phyloP scores from a whole-genome alignment of 2,113 vertebrate genomes.

The Argyrosomus japonicus region DNA sequence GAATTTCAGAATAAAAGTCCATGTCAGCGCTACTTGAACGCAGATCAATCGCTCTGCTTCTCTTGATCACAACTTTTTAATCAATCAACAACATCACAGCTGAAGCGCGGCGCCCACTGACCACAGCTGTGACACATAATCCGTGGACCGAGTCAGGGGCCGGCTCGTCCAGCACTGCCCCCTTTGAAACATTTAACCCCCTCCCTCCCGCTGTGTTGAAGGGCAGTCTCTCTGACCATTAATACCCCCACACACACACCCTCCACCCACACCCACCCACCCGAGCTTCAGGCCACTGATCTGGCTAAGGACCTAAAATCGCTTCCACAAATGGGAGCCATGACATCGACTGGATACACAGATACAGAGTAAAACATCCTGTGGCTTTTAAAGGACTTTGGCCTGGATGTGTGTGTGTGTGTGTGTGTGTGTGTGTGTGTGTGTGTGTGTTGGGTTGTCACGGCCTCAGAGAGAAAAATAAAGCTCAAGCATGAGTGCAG shows the following conservation, averaged over 20 bases:
- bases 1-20: no score
- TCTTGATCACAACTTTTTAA: conserved; percentile 8
- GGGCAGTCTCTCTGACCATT: conserved; percentile 13
- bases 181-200: conserved; percentile 40
- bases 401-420: conserved; percentile 14
- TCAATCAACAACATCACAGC: not conserved
- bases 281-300: conserved; percentile 15
- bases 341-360: conserved; percentile 34
- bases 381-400: conserved; percentile 62
- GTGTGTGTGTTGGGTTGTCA: not conserved
- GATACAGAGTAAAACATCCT: conserved; percentile 33
- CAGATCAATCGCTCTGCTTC: not conserved
- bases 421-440: conserved; percentile 3
- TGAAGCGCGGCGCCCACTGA: not conserved
- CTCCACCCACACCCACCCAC: not conserved
- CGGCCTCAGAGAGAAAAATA: conserved; percentile 2
- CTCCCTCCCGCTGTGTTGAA: conserved; percentile 12
- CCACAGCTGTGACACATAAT: conserved; percentile 12
- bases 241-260: conserved; percentile 1
- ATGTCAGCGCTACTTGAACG: not conserved
- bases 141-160: conserved; percentile 9
- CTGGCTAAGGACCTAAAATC: conserved; percentile 49
- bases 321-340: conserved; percentile 30
- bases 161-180: conserved; percentile 10
- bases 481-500: conserved; percentile 37